Evolutionary conservation across 2,888 invertebrate genomes (phyloP).

Genomic region (Agrochola lota): DNA sequence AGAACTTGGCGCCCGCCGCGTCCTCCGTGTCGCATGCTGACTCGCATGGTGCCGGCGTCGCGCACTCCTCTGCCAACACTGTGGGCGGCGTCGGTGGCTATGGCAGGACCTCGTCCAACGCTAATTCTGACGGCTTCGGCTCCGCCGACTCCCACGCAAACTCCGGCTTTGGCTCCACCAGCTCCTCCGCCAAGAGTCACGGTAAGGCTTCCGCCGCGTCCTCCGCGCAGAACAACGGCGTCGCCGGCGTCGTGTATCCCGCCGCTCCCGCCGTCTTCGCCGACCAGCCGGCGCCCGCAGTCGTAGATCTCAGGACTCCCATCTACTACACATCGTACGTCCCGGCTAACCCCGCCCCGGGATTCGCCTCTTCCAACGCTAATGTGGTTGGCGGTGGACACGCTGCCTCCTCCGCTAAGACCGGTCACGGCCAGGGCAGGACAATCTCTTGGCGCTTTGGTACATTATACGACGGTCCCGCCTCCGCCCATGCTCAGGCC

Average conservation of each 20-base stretch:
- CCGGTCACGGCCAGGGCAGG: constrained; percentile 67
- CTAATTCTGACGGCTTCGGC: constrained; percentile 76
- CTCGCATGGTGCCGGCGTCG: constrained; percentile 76
- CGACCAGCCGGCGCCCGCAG: constrained; percentile 63
- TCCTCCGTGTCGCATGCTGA: constrained; percentile 76
- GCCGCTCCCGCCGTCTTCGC: constrained; percentile 46
- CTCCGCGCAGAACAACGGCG: constrained; percentile 72
- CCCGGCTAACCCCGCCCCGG: constrained; percentile 60
- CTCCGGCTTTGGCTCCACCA: constrained; percentile 73
- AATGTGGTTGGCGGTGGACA: constrained; percentile 75
- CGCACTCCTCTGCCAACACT: constrained; percentile 80
- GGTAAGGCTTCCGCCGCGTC: constrained; percentile 78
- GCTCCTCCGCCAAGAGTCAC: constrained; percentile 76
- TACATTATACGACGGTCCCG: constrained; percentile 79
- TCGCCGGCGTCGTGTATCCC: constrained; percentile 70
- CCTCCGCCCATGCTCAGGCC: constrained; percentile 66
- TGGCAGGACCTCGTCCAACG: constrained; percentile 79
- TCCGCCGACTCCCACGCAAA: constrained; percentile 81
- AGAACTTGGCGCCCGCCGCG: constrained; percentile 75
- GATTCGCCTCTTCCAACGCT: constrained; percentile 77
- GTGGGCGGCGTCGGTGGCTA: constrained; percentile 71
- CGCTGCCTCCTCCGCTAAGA: constrained; percentile 74
- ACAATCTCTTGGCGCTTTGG: constrained; percentile 85
- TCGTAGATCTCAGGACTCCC: constrained; percentile 76
- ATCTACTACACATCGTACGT: constrained; percentile 73